phyloP scores from a whole-genome alignment of 2,113 vertebrate genomes.

The Nannobrachium achirus region DNA sequence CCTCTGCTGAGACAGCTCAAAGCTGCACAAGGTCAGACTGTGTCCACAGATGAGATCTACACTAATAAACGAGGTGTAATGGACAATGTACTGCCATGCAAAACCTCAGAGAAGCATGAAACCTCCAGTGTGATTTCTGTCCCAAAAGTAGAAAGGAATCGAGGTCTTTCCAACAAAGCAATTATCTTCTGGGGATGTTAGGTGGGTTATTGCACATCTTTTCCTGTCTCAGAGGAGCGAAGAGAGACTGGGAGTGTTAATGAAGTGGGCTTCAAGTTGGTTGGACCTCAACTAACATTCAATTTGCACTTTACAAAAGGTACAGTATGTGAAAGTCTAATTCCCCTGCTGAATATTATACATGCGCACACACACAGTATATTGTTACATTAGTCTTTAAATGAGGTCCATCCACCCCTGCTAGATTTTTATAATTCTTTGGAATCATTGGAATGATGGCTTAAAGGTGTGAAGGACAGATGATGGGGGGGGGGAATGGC shows the following conservation, averaged over 20 bases:
- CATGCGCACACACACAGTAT: no score
- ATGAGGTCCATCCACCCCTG: background rate
- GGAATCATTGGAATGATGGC: background rate
- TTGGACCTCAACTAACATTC: conserved; percentile 3
- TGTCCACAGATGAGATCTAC: conserved; percentile 25
- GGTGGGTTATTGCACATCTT: background rate
- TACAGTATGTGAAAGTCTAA: background rate
- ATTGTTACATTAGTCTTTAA: background rate
- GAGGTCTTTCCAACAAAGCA: background rate
- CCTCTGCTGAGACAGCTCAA: conserved; percentile 73
- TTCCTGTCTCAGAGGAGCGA: background rate
- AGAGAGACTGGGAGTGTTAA: background rate
- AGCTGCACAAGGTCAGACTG: conserved; percentile 67
- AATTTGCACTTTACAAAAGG: conserved; percentile 8
- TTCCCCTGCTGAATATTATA: conserved; percentile 5
- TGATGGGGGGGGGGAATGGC: conserved; percentile 56
- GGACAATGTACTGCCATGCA: conserved; percentile 22
- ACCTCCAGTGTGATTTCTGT: background rate
- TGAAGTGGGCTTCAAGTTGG: background rate
- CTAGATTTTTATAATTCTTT: background rate
- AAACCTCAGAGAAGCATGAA: background rate
- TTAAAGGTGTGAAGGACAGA: no score
- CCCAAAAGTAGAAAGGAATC: background rate
- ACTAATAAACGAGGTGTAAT: conserved; percentile 47
- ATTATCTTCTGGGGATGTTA: background rate